Evolutionary conservation across 2,797 vertebrate genomes (phyloP).

Genomic region (Fistularia commersonii): DNA sequence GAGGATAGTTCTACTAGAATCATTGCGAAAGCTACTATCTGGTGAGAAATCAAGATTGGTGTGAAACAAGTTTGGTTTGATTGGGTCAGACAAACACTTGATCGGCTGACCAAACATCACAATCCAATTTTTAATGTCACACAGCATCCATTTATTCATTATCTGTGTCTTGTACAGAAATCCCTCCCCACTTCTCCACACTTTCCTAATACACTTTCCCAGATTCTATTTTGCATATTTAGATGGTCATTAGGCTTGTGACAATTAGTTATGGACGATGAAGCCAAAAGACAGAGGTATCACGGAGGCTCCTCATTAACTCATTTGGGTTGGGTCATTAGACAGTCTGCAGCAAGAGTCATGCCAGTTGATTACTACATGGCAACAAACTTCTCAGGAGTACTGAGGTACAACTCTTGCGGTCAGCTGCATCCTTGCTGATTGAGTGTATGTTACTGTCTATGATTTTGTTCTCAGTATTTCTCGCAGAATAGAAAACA

Average conservation of each 20-base stretch:
- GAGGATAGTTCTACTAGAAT: conserved; percentile 21
- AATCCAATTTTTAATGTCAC: conserved; percentile 17
- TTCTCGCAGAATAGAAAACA: too few relatives aligned
- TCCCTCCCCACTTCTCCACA: conserved; percentile 24
- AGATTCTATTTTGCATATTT: conserved; percentile 66
- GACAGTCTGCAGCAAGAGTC: conserved; percentile 36
- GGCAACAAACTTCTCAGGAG: too few relatives aligned
- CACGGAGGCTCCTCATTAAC: conserved; percentile 62
- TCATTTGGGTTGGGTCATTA: conserved; percentile 70
- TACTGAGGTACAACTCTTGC: too few relatives aligned
- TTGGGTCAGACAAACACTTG: conserved; percentile 14
- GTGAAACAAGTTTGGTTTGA: neutral
- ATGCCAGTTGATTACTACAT: conserved; percentile 44
- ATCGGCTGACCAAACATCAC: conserved; percentile 30
- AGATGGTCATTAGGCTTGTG: conserved; percentile 63
- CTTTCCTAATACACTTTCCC: conserved; percentile 49
- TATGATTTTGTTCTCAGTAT: too few relatives aligned
- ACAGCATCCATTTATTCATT: conserved; percentile 6
- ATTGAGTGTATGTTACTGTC: too few relatives aligned
- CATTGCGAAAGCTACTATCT: conserved; percentile 18
- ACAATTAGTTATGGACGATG: conserved; percentile 68
- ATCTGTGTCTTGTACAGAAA: conserved; percentile 23
- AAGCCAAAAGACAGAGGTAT: conserved; percentile 65
- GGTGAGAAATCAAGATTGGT: conserved; percentile 27
- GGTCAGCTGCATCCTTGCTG: too few relatives aligned